Percentiles rank a stretch among this genome's conserved stretches.
phyloP scores from a whole-genome alignment of 53 echinoderm and acorn worm species.

The Holothuria leucospilota region DNA sequence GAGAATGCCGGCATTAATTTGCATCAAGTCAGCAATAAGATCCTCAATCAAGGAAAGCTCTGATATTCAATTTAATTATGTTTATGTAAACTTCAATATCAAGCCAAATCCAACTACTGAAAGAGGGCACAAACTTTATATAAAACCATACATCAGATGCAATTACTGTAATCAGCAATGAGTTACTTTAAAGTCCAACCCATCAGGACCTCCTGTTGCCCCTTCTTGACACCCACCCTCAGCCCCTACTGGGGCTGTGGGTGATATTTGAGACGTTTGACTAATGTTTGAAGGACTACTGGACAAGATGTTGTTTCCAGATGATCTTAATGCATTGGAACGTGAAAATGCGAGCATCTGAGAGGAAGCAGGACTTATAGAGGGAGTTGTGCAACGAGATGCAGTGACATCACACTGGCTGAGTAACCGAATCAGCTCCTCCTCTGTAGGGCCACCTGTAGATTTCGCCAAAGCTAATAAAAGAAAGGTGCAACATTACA shows the following conservation, averaged over 20 bases:
- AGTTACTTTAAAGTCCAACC: constrained; percentile 64
- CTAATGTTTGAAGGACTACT: constrained; percentile 26
- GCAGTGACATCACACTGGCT: constrained; percentile 90
- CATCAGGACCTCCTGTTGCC: constrained; percentile 35
- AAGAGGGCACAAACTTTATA: no score
- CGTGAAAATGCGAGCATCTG: constrained; percentile 80
- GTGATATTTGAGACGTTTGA: constrained; percentile 3
- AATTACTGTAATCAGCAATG: constrained; percentile 55
- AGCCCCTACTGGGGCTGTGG: constrained; percentile 50
- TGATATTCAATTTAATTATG: no score
- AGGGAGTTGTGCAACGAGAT: constrained; percentile 97
- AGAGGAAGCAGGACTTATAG: constrained; percentile 96
- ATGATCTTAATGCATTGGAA: constrained; percentile 80
- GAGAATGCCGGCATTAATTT: no score
- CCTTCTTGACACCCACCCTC: constrained; percentile 68
- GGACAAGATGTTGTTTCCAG: constrained; percentile 52
- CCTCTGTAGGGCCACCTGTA: constrained; percentile 83
- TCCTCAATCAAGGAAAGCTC: no score
- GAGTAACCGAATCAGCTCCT: constrained; percentile 88
- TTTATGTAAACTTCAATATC: no score
- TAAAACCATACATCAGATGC: no score
- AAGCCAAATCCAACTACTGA: no score
- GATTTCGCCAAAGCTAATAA: constrained; percentile 18
- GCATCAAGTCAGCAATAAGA: no score
- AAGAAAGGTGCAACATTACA: not conserved